These are phyloP conservation scores for Pseudopleuronectes americanus DNA, from an alignment of 2,797 vertebrate species.

Conservation along the genomic window DNA sequence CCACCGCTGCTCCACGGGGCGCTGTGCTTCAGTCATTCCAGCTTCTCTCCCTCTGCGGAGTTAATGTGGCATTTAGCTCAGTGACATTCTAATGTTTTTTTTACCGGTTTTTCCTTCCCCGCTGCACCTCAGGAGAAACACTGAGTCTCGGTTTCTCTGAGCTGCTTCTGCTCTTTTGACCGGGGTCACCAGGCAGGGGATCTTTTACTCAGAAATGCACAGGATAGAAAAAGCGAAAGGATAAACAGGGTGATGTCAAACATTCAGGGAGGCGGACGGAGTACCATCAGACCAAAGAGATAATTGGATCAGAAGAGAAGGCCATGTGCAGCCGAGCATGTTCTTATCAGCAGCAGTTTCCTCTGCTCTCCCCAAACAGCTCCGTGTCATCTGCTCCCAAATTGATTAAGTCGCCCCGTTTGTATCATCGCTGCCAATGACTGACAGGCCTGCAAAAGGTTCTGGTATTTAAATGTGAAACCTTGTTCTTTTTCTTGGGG, in stretches of 20 bases:
- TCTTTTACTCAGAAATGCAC: constrained; percentile 26
- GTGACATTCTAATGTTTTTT: constrained; percentile 66
- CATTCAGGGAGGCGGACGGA: constrained; percentile 36
- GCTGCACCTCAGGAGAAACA: constrained; percentile 43
- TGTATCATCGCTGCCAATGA: constrained; percentile 54
- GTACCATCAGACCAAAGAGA: constrained; percentile 45
- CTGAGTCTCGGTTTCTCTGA: constrained; percentile 21
- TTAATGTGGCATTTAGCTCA: constrained; percentile 77
- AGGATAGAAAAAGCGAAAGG: neutral
- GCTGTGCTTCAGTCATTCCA: constrained; percentile 58
- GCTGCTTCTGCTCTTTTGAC: constrained; percentile 43
- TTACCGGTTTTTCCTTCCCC: constrained; percentile 40
- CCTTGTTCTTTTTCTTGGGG: constrained; percentile 54
- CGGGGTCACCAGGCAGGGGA: constrained; percentile 24
- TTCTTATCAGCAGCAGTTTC: constrained; percentile 76
- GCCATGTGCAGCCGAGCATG: constrained; percentile 51
- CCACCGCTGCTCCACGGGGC: constrained; percentile 58
- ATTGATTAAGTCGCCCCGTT: constrained; percentile 54
- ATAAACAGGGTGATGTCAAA: constrained; percentile 38
- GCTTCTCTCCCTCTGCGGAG: constrained; percentile 59
- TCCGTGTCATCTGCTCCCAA: constrained; percentile 66
- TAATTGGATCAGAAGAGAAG: constrained; percentile 71
- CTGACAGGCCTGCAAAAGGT: constrained; percentile 75
- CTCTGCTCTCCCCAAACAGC: constrained; percentile 55
- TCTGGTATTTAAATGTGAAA: constrained; percentile 78